Evolutionary conservation across 2,113 vertebrate genomes (phyloP).

Genomic region (Apteryx owenii): DNA sequence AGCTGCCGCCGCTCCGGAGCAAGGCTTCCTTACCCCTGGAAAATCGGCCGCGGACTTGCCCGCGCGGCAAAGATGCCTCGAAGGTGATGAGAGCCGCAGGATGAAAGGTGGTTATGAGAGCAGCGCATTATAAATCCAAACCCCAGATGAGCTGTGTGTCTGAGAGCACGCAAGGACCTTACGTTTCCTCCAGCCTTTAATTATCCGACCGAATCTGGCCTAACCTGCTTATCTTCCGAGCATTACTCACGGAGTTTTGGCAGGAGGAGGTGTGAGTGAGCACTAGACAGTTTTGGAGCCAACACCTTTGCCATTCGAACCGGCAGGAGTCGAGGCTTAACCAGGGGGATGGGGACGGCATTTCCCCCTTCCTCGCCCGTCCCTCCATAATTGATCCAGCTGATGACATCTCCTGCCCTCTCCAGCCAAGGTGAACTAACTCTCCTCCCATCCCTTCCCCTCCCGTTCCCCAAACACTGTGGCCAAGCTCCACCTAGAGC

Average conservation of each 20-base stretch:
- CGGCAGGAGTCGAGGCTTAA: neutral
- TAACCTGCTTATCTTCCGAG: constrained; percentile 61
- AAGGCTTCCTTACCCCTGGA: neutral
- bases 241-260: neutral
- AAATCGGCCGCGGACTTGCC: neutral
- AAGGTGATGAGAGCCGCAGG: neutral
- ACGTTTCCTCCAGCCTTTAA: neutral
- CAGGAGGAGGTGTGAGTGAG: constrained; percentile 33
- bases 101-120: neutral
- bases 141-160: neutral
- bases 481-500: neutral
- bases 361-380: neutral
- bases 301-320: neutral
- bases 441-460: neutral
- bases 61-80: neutral
- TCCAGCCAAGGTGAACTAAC: neutral
- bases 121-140: neutral
- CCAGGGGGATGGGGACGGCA: neutral
- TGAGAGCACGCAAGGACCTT: neutral
- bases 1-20: too few relatives aligned
- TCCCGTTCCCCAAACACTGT: neutral
- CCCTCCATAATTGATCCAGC: neutral
- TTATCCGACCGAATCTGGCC: constrained; percentile 35
- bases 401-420: neutral
- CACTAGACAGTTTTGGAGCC: neutral